Evolutionary conservation across 64 coral and sea anemone species (phyloP), one percentile per base, ranked within the genome.

Genomic region (Stichodactyla helianthus): DNA sequence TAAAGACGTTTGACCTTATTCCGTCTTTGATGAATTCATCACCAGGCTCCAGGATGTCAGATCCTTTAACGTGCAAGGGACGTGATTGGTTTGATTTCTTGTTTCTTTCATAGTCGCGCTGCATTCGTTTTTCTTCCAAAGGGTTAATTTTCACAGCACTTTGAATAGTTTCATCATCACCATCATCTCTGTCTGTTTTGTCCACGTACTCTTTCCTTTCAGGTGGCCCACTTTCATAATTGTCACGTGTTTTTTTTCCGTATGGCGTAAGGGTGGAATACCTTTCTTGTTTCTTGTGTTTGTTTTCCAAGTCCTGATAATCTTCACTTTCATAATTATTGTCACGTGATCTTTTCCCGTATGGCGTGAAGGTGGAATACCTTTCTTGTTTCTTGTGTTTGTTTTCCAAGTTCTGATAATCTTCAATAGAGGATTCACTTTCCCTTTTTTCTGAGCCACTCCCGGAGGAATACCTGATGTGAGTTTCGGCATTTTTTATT

Each of bases 201-300:
- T 14, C n/a, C 25, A 77, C 35, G 4, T 31, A 67, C 31, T 26
- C 16, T 50, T 18, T 6, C 22, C 59, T 50, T 55, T 93, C 92
- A 13, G 61, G 87, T 65, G 87, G 91, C 5, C 91, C 87, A 93
- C 83, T 89, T 55, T 86, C 82, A n/a, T n/a, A n/a, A n/a, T n/a
- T 89, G 0, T 71, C 51, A 8, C 3, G 65, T 16, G 53, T 25
- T 54, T 59, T 86, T 53, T 55, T 89, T 18, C 59, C 74, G 71
- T 51, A 93, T 53, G 5, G 19, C 6, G 26, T 84, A 51, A 89
- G 71, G 82, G 84, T 26, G 57, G 27, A 65, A 77, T 84, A 50
- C 5, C 84, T 68, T 22, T 84, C 26, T 56, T 4, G 50, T 61
- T 85, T 6, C 53, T 77, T 83, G 25, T 58, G 35, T 50, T 89